A percentile compares a stretch with the other conserved stretches of the same genome.
Conservation (phyloP, 2,888 invertebrate genomes). For the Orchesella flavescens region DNA sequence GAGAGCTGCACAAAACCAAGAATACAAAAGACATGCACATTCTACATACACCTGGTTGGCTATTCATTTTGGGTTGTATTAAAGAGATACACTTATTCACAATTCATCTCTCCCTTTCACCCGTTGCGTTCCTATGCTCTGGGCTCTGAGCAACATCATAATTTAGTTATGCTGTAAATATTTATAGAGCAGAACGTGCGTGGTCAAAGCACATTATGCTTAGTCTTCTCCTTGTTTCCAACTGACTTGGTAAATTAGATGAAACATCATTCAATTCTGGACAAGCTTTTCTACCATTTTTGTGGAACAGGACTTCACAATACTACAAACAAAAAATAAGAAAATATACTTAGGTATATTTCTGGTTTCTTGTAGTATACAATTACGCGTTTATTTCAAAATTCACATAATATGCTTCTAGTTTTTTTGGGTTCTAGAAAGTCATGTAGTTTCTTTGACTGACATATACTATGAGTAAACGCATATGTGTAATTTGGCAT, state of each 20-base stretch:
- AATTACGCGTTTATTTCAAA: no score
- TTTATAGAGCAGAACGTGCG: constrained; percentile 19
- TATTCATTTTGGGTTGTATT: background rate
- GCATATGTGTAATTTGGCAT: no score
- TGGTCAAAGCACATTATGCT: constrained; percentile 4
- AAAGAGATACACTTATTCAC: background rate
- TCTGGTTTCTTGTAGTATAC: no score
- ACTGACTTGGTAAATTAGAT: constrained; percentile 20
- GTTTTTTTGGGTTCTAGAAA: no score
- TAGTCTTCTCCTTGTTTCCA: background rate
- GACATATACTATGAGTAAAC: no score
- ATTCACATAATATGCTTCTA: no score
- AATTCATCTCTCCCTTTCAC: background rate
- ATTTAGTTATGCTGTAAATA: constrained; percentile 29
- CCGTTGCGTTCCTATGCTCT: background rate
- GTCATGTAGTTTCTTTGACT: no score
- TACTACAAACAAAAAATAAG: no score
- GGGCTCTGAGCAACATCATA: constrained; percentile 2
- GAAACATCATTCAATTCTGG: background rate
- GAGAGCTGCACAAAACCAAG: background rate
- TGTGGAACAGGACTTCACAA: no score
- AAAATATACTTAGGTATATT: no score
- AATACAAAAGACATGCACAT: no score
- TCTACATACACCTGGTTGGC: background rate
- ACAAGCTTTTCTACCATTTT: no score